A percentile compares a stretch with the other conserved stretches of the same genome.
These are phyloP conservation scores for Drosophila tropicalis DNA, from an alignment of 1,140 invertebrate genomes.

Conservation along the genomic window DNA sequence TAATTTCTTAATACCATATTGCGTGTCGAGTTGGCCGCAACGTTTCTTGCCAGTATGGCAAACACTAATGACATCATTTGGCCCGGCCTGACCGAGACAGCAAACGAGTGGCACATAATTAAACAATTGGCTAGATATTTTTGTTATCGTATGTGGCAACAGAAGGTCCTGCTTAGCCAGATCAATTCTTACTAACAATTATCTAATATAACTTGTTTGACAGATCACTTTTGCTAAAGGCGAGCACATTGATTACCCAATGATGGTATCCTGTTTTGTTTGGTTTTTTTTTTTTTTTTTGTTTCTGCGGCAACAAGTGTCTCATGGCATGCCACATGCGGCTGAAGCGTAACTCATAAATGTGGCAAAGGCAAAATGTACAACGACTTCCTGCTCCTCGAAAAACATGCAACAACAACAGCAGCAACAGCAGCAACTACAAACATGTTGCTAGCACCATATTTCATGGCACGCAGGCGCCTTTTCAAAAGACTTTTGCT, in stretches of 20 bases:
- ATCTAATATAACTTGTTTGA: slow-evolving; percentile 7
- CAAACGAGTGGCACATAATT: slow-evolving; percentile 49
- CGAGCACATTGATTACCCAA: slow-evolving; percentile 14
- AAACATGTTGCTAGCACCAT: slow-evolving; percentile 50
- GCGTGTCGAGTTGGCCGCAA: slow-evolving; percentile 53
- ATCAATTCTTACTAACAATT: background rate
- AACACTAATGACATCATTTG: slow-evolving; percentile 75
- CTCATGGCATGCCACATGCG: slow-evolving; percentile 63
- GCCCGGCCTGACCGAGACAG: slow-evolving; percentile 25
- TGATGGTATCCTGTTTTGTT: slow-evolving; percentile 10
- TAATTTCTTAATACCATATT: slow-evolving; percentile 74
- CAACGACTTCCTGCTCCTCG: slow-evolving; percentile 79
- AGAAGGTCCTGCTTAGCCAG: background rate
- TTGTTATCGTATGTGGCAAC: background rate
- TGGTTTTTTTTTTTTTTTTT: too few relatives aligned
- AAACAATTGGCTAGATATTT: slow-evolving; percentile 12
- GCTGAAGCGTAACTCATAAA: slow-evolving; percentile 71
- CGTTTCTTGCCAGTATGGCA: slow-evolving; percentile 19
- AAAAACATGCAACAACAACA: slow-evolving; percentile 63
- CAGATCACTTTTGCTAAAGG: background rate
- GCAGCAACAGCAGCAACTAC: slow-evolving; percentile 31
- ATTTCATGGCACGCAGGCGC: slow-evolving; percentile 77
- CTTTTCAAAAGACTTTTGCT: slow-evolving; percentile 65
- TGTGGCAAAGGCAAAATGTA: slow-evolving; percentile 67
- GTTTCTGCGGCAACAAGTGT: slow-evolving; percentile 36